phyloP scores from a whole-genome alignment of 2,888 invertebrate species.

The Ceriagrion tenellum region DNA sequence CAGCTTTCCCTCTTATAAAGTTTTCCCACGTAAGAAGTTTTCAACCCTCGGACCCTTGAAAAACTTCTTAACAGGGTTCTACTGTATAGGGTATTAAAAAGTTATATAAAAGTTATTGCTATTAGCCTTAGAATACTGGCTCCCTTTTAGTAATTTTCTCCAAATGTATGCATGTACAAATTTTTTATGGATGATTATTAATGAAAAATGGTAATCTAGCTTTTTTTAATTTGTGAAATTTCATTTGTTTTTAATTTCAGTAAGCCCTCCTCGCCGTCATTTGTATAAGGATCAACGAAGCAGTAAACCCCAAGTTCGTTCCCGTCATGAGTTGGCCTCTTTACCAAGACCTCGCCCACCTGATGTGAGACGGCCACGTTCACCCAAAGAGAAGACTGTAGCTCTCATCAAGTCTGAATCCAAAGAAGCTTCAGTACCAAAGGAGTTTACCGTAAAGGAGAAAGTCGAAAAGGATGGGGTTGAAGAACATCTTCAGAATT shows the following conservation, averaged over 20 bases:
- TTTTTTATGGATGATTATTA: too few relatives aligned
- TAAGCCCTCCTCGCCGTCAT: not conserved
- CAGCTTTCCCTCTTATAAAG: too few relatives aligned
- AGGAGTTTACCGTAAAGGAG: not conserved
- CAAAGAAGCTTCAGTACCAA: not conserved
- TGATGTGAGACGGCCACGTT: not conserved
- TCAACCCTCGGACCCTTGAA: too few relatives aligned
- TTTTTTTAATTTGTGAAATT: not conserved
- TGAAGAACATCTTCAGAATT: conserved; percentile 50
- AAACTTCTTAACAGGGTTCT: too few relatives aligned
- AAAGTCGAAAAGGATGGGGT: conserved; percentile 50
- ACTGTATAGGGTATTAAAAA: too few relatives aligned
- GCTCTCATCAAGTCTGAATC: not conserved
- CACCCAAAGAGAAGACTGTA: not conserved
- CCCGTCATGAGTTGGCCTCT: not conserved
- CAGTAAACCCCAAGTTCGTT: not conserved
- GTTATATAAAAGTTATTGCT: too few relatives aligned
- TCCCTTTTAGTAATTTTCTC: too few relatives aligned
- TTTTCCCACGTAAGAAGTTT: too few relatives aligned
- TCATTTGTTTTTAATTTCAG: not conserved
- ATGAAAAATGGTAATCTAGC: not conserved
- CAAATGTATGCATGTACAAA: too few relatives aligned
- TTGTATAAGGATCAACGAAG: not conserved
- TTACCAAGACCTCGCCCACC: not conserved
- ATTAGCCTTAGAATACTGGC: too few relatives aligned